Evolutionary conservation across 2,888 invertebrate genomes (phyloP).

Genomic region (Lithophane leautieri): DNA sequence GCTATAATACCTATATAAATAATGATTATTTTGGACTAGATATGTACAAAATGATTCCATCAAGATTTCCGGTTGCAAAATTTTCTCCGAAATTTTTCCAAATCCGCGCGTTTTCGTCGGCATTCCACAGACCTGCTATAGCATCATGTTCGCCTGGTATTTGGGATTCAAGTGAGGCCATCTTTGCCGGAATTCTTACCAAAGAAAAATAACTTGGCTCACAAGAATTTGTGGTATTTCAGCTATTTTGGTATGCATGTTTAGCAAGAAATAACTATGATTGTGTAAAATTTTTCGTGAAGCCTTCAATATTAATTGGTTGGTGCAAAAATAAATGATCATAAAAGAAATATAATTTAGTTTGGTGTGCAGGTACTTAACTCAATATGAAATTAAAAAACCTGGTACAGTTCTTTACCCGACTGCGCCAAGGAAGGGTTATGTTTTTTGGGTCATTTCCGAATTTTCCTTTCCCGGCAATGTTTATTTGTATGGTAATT

Average conservation of each 20-base stretch:
- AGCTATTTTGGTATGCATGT: not conserved
- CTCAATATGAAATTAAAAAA: not conserved
- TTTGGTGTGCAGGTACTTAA: not conserved
- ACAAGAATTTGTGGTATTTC: conserved; percentile 43
- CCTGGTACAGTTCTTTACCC: too few relatives aligned
- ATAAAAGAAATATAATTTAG: not conserved
- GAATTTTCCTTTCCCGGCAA: too few relatives aligned
- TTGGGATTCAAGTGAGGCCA: conserved; percentile 89
- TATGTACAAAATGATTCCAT: not conserved
- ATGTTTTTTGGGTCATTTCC: too few relatives aligned
- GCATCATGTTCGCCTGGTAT: conserved; percentile 79
- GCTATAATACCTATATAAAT: not conserved
- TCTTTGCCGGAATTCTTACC: conserved; percentile 78
- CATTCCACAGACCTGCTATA: conserved; percentile 74
- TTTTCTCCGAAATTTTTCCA: conserved; percentile 42
- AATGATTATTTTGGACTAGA: not conserved
- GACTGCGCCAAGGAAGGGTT: too few relatives aligned
- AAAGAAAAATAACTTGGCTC: conserved; percentile 48
- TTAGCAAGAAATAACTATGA: not conserved
- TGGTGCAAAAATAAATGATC: not conserved
- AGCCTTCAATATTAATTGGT: not conserved
- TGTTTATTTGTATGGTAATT: too few relatives aligned
- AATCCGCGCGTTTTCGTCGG: conserved; percentile 62
- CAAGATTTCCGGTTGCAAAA: not conserved
- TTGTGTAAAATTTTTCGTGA: not conserved